Evolutionary conservation across 2,113 vertebrate genomes (phyloP), one percentile per base, ranked within the genome.

Genomic region (Caracal caracal): DNA sequence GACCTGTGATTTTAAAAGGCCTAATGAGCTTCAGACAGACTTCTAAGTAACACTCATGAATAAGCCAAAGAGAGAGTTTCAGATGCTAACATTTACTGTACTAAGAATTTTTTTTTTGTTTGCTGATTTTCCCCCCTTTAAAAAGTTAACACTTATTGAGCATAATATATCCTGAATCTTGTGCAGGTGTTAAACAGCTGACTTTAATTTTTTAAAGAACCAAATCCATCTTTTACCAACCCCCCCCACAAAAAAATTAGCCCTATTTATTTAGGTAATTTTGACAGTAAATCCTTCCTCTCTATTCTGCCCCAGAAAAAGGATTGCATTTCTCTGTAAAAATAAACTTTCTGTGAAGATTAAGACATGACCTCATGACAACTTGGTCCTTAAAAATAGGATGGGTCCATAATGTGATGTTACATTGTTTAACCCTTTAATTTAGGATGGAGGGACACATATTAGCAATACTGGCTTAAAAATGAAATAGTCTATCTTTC

Each of bases 21-120:
- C 96, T 98, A 98, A 98, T 98, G 94, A 98, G 92, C 97, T 96
- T 98, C 96, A 97, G 98, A 98, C 98, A 98, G 96, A 95, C 97
- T 97, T 98, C 94, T 97, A 97, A 98, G 97, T 94, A 98, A 97
- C 95, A 97, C 78, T 97, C 89, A 97, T 80, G 93, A 98, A 97
- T 94, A 97, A 96, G 92, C 95, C 95, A 97, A 96, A 93, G 95
- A 93, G 85, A 97, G 89, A 96, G 51, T 97, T 96, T 92, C 68
- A 98, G 97, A 98, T 98, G 97, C 91, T 97, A 96, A 92, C 89
- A 97, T 97, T 95, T 97, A 97, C 61, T 87, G 7, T 87, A 93
- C 28, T 35, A 37, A 63, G 28, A 89, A 17, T 16, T 86, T 84
- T 93, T 84, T 97, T 93, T 93, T 53, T 83, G 26, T 90, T 94